These are phyloP conservation scores for Pomatostomus ruficeps DNA, from an alignment of 2,113 vertebrate species.

Conservation along the genomic window DNA sequence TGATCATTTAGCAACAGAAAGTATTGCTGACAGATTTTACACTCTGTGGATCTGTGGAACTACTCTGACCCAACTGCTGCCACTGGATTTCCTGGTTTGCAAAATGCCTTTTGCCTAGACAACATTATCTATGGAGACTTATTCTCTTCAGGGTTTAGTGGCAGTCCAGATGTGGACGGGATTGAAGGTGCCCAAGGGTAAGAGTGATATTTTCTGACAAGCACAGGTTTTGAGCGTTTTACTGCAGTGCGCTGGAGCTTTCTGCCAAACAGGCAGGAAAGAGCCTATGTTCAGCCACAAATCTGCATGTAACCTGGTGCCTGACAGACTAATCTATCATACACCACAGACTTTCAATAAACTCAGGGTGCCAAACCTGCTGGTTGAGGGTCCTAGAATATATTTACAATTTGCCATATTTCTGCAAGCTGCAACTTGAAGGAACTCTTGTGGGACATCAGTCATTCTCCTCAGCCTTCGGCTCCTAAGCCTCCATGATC, in stretches of 20 bases:
- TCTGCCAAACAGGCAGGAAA: conserved; percentile 20
- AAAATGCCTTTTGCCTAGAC: neutral
- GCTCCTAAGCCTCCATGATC: neutral
- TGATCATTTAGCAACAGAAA: neutral
- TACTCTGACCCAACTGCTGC: neutral
- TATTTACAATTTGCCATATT: neutral
- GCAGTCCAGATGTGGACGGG: neutral
- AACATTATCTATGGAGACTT: neutral
- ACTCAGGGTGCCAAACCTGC: neutral
- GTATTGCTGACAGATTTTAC: neutral
- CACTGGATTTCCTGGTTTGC: neutral
- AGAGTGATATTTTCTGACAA: conserved; percentile 22
- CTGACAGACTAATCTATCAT: conserved; percentile 18
- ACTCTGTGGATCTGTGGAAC: neutral
- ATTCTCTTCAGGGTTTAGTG: neutral
- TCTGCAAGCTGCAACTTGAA: neutral
- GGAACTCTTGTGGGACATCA: neutral
- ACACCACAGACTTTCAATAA: neutral
- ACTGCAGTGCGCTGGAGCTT: conserved; percentile 21
- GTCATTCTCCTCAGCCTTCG: neutral
- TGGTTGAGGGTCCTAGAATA: neutral
- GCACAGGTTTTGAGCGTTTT: neutral
- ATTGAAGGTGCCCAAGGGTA: conserved; percentile 25
- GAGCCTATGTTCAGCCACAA: neutral
- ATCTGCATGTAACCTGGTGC: neutral